Evolutionary conservation across 2,888 invertebrate genomes (phyloP).

Genomic region (Microctonus aethiopoides): DNA sequence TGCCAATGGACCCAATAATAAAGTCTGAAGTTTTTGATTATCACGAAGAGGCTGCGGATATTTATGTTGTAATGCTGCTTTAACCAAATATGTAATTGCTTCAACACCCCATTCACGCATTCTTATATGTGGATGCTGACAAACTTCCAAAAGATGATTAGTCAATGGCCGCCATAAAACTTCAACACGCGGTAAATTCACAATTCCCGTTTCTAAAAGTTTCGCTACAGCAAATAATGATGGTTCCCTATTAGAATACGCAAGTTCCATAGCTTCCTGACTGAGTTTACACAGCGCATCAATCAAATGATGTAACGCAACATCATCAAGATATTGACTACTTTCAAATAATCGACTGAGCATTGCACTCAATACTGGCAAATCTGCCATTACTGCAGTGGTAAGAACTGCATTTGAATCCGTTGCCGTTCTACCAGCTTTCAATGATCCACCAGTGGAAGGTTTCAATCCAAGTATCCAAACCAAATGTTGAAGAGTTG

Average conservation of each 20-base stretch:
- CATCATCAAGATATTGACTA: conserved; percentile 92
- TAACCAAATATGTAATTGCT: conserved; percentile 93
- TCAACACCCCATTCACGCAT: conserved; percentile 99
- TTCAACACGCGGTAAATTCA: conserved; percentile 92
- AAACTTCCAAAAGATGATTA: conserved; percentile 94
- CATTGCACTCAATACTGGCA: conserved; percentile 90
- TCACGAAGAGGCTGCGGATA: conserved; percentile 85
- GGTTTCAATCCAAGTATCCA: conserved; percentile 98
- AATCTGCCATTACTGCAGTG: conserved; percentile 95
- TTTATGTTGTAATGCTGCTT: conserved; percentile 88
- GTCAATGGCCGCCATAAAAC: conserved; percentile 96
- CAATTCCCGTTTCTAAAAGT: conserved; percentile 95
- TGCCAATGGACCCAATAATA: conserved; percentile 89
- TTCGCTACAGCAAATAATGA: conserved; percentile 98
- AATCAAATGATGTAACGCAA: conserved; percentile 93
- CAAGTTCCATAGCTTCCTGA: conserved; percentile 96
- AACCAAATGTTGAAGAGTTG: conserved; percentile 90
- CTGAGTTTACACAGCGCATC: conserved; percentile 96
- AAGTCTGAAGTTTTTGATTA: conserved; percentile 87
- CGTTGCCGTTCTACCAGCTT: conserved; percentile 81
- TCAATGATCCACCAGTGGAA: conserved; percentile 92
- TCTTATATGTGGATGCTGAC: conserved; percentile 92
- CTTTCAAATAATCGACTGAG: conserved; percentile 94
- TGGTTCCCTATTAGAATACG: conserved; percentile 95
- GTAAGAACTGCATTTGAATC: conserved; percentile 91